Percentiles rank a stretch among this genome's conserved stretches.
Evolutionary conservation across 2,797 vertebrate species (phyloP).

Genomic region (Cygnus olor): DNA sequence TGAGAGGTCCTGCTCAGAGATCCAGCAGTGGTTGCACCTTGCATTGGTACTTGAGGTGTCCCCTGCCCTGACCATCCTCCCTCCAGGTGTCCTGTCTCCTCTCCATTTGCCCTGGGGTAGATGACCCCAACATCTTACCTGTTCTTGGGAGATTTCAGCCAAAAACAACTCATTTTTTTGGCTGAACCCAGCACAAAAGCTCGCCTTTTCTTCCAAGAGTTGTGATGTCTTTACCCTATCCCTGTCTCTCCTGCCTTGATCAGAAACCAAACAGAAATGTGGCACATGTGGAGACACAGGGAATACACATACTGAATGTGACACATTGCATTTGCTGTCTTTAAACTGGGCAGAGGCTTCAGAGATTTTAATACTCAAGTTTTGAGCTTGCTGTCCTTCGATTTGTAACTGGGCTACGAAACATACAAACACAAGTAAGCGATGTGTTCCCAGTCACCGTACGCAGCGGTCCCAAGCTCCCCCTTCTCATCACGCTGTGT

Average conservation of each 20-base stretch:
- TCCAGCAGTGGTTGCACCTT: background rate
- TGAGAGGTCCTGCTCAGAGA: background rate
- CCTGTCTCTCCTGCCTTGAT: background rate
- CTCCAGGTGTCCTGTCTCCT: background rate
- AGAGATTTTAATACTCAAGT: background rate
- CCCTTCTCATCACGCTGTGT: background rate
- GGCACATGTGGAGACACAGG: too few species aligned
- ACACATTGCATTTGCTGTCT: background rate
- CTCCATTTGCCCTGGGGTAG: background rate
- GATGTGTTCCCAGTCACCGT: background rate
- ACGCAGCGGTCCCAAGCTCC: background rate
- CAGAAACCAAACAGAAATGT: background rate
- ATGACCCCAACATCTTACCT: background rate
- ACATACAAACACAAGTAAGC: fast-evolving
- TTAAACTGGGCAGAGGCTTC: background rate
- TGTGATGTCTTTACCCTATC: background rate
- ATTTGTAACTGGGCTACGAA: background rate
- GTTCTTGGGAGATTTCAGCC: background rate
- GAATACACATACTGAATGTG: background rate
- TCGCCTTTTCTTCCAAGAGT: background rate
- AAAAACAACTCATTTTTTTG: background rate
- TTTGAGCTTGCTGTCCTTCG: background rate
- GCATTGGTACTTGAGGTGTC: background rate
- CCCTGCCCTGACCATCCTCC: background rate
- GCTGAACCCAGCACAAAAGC: background rate